Conservation (phyloP, 2,888 invertebrate species). For the Ochropacha duplaris region DNA sequence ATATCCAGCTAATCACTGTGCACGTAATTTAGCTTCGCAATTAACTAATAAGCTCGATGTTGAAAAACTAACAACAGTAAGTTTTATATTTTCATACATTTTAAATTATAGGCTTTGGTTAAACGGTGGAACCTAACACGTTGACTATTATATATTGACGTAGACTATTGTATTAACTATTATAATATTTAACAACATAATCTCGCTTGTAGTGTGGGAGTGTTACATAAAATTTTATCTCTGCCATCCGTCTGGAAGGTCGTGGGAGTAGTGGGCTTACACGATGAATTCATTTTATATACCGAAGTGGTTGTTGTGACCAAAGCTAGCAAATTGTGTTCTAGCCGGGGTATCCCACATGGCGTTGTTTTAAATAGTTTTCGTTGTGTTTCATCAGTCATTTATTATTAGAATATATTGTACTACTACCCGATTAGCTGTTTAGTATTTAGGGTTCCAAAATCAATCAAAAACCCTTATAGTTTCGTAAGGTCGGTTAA, state of each 20-base stretch:
- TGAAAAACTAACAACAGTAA: too few relatives aligned
- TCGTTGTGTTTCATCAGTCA: conserved; percentile 23
- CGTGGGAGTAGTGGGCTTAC: conserved; percentile 10
- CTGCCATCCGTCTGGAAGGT: conserved; percentile 3
- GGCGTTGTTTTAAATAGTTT: conserved; percentile 52
- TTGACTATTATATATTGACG: too few relatives aligned
- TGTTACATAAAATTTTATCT: conserved; percentile 11
- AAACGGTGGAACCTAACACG: too few relatives aligned
- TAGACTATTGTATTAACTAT: background rate
- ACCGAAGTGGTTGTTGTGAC: conserved; percentile 45
- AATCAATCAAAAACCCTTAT: too few relatives aligned
- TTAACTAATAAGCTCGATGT: background rate
- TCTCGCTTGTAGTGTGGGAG: background rate
- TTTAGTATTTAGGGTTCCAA: background rate
- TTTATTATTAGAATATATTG: background rate
- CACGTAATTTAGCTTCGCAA: background rate
- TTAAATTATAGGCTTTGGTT: too few relatives aligned
- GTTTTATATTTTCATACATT: too few relatives aligned
- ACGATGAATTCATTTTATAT: conserved; percentile 34
- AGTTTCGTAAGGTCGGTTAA: too few relatives aligned
- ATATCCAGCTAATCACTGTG: background rate
- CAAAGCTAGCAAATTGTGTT: conserved; percentile 37
- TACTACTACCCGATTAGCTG: background rate
- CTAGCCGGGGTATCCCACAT: conserved; percentile 32
- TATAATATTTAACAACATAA: background rate